These are phyloP conservation scores for Siniperca obscura DNA, from an alignment of 2,797 vertebrate species.

Conservation along the genomic window DNA sequence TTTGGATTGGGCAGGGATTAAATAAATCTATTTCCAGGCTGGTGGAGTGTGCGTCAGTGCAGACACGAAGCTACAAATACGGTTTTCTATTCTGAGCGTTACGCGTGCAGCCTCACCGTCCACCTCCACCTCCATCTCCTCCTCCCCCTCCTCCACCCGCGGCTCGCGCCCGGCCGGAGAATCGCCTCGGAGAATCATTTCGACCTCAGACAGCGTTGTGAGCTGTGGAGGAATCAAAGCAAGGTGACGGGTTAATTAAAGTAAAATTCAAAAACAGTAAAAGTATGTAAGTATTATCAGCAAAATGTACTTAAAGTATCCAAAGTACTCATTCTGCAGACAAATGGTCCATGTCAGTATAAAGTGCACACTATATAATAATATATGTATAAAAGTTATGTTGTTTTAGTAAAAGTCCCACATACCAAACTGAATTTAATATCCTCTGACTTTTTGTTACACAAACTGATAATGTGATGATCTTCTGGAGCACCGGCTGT, in stretches of 20 bases:
- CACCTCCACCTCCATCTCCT: constrained; percentile 7
- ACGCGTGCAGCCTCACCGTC: constrained; percentile 12
- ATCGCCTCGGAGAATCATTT: constrained; percentile 13
- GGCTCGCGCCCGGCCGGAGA: constrained; percentile 2
- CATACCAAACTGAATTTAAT: neutral
- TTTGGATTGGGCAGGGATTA: too few relatives aligned
- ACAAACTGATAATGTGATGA: neutral
- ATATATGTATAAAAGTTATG: too few relatives aligned
- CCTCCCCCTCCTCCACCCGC: neutral
- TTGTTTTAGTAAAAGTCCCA: neutral
- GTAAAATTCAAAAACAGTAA: too few relatives aligned
- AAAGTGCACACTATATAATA: neutral
- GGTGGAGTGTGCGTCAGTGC: too few relatives aligned
- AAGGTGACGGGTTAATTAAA: too few relatives aligned
- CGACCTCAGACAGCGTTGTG: constrained; percentile 6
- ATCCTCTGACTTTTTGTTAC: neutral
- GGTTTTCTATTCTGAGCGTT: neutral
- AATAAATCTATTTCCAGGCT: too few relatives aligned
- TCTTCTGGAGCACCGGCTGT: neutral
- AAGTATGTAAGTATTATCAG: too few relatives aligned
- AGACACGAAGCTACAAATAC: neutral
- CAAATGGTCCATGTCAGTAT: too few relatives aligned
- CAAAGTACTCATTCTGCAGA: too few relatives aligned
- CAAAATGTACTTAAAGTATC: too few relatives aligned
- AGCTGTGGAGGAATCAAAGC: constrained; percentile 4